Evolutionary conservation across 2,797 vertebrate genomes (phyloP).

Genomic region (Rhadinocentrus ornatus): DNA sequence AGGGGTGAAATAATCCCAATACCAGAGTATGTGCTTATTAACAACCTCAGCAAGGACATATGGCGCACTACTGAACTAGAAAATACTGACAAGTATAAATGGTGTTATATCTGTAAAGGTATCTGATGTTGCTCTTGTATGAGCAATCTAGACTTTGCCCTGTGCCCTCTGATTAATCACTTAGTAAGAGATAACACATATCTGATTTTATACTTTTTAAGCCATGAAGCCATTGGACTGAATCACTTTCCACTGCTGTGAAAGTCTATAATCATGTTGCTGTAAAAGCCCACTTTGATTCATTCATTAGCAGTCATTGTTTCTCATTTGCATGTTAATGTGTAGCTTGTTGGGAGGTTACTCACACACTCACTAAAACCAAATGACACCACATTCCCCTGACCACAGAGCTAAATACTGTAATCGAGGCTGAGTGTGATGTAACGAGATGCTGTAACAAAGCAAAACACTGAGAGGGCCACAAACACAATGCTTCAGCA

Average conservation of each 20-base stretch:
- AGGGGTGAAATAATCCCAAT: neutral
- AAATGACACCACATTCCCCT: constrained; percentile 28
- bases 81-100: constrained; percentile 32
- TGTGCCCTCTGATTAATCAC: constrained; percentile 41
- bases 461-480: neutral
- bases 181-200: constrained; percentile 47
- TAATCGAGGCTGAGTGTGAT: constrained; percentile 6
- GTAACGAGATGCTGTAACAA: neutral
- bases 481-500: neutral
- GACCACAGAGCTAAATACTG: constrained; percentile 9
- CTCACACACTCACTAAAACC: neutral
- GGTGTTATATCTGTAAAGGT: constrained; percentile 37
- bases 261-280: neutral
- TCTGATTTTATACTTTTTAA: constrained; percentile 28
- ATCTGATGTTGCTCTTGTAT: constrained; percentile 35
- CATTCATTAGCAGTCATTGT: constrained; percentile 2
- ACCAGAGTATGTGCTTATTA: constrained; percentile 1
- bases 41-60: neutral
- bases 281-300: constrained; percentile 1
- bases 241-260: constrained; percentile 14
- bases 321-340: constrained; percentile 16
- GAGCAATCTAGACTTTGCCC: constrained; percentile 58
- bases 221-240: neutral
- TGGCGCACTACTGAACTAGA: neutral
- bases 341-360: constrained; percentile 5